Evolutionary conservation across 2,113 vertebrate species (phyloP).

Genomic region (Mastomys coucha): DNA sequence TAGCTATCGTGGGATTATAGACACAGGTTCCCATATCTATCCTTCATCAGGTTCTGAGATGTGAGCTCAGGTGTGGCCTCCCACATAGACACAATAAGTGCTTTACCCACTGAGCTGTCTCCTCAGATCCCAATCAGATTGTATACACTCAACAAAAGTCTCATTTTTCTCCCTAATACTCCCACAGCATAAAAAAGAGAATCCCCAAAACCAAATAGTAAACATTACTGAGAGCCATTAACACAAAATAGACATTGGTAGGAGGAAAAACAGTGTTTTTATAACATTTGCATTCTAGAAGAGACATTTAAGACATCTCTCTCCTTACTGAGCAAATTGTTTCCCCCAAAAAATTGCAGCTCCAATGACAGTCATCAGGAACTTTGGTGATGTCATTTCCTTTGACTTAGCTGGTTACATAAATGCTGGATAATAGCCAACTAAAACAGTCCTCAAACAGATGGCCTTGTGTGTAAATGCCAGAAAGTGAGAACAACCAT

Average conservation of each 20-base stretch:
- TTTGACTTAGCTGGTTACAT: slow-evolving; percentile 87
- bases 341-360: slow-evolving; percentile 76
- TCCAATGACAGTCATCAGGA: slow-evolving; percentile 86
- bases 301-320: slow-evolving; percentile 62
- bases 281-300: not conserved
- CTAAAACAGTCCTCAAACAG: slow-evolving; percentile 88
- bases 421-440: slow-evolving; percentile 86
- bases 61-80: too few species aligned
- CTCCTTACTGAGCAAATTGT: slow-evolving; percentile 80
- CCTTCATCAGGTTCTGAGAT: too few species aligned
- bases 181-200: not conserved
- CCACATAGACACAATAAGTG: not conserved
- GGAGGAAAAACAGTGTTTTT: not conserved
- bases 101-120: not conserved
- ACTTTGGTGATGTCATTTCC: slow-evolving; percentile 89
- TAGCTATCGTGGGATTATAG: fast-evolving
- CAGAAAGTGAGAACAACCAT: slow-evolving; percentile 88
- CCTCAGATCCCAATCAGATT: not conserved
- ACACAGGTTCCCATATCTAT: too few species aligned
- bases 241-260: not conserved
- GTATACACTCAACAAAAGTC: not conserved
- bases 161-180: not conserved
- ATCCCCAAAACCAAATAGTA: not conserved
- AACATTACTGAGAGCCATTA: not conserved
- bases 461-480: slow-evolving; percentile 87